phyloP scores from a whole-genome alignment of 2,797 vertebrate genomes.

The Silurus aristotelis region DNA sequence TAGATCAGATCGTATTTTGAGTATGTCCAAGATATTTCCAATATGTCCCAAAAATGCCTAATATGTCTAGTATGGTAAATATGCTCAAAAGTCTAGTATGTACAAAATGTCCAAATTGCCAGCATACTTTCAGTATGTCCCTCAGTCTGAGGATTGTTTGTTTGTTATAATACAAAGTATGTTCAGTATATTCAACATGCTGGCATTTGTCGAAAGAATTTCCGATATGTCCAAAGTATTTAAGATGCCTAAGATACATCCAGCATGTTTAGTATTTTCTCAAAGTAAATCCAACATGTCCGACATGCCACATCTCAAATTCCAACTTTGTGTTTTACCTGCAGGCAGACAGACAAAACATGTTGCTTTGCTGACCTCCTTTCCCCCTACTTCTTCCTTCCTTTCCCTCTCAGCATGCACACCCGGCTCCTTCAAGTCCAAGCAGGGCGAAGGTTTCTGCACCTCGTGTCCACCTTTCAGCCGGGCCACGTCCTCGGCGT shows the following conservation, averaged over 20 bases:
- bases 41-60: not conserved
- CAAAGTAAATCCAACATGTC: not conserved
- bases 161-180: too few species aligned
- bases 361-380: not conserved
- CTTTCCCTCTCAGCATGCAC: conserved; percentile 79
- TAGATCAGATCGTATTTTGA: not conserved
- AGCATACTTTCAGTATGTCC: not conserved
- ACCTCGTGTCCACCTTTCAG: conserved; percentile 88
- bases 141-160: too few species aligned
- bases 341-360: not conserved
- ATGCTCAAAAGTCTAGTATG: not conserved
- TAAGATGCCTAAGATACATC: not conserved
- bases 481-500: conserved; percentile 82
- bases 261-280: not conserved
- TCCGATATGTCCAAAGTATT: not conserved
- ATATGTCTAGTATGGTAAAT: not conserved
- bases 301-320: not conserved
- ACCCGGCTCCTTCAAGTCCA: conserved; percentile 90
- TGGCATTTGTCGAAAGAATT: not conserved
- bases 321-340: not conserved
- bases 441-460: conserved; percentile 89
- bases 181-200: not conserved
- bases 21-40: not conserved
- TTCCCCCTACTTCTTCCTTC: conserved; percentile 52
- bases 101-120: too few species aligned